A percentile compares a stretch with the other conserved stretches of the same genome.
Evolutionary conservation across 2,113 vertebrate genomes (phyloP).

Genomic region (Anoplopoma fimbria): DNA sequence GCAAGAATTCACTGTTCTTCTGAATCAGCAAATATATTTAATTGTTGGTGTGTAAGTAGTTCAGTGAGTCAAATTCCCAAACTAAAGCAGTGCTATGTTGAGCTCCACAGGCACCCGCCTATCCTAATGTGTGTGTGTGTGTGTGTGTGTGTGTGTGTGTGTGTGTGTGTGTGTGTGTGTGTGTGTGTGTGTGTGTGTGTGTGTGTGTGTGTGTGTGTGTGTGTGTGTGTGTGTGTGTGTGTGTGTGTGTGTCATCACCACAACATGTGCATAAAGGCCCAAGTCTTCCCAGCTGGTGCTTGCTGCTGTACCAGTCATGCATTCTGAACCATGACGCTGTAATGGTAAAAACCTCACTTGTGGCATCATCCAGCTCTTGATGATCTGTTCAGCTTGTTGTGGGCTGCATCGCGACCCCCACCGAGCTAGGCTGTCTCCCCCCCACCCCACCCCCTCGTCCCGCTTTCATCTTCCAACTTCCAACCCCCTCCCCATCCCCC

Average conservation of each 20-base stretch:
- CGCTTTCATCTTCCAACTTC: slow-evolving; percentile 34
- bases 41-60: slow-evolving; percentile 1
- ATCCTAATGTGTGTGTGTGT: slow-evolving; percentile 25
- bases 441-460: slow-evolving; percentile 1
- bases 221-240: slow-evolving; percentile 33
- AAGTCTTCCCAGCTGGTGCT: slow-evolving; percentile 51
- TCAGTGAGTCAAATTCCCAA: slow-evolving; percentile 28
- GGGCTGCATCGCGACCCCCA: slow-evolving; percentile 43
- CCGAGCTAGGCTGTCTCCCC: slow-evolving; percentile 9
- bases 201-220: slow-evolving; percentile 36
- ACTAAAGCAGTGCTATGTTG: neutral
- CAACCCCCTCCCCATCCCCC: slow-evolving; percentile 10
- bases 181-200: slow-evolving; percentile 40
- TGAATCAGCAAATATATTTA: slow-evolving; percentile 11
- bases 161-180: slow-evolving; percentile 34
- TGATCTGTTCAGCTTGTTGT: slow-evolving; percentile 69
- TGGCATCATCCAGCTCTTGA: slow-evolving; percentile 58
- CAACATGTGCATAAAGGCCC: slow-evolving; percentile 14
- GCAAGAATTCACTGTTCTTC: neutral
- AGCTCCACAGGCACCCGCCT: slow-evolving; percentile 28
- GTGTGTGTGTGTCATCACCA: slow-evolving; percentile 55
- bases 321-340: slow-evolving; percentile 35
- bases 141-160: slow-evolving; percentile 47
- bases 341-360: slow-evolving; percentile 55
- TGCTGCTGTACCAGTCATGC: slow-evolving; percentile 36